Evolutionary conservation across 1,140 invertebrate species (phyloP), one percentile per base, ranked within the genome.

Genomic region (Saccostrea echinata): DNA sequence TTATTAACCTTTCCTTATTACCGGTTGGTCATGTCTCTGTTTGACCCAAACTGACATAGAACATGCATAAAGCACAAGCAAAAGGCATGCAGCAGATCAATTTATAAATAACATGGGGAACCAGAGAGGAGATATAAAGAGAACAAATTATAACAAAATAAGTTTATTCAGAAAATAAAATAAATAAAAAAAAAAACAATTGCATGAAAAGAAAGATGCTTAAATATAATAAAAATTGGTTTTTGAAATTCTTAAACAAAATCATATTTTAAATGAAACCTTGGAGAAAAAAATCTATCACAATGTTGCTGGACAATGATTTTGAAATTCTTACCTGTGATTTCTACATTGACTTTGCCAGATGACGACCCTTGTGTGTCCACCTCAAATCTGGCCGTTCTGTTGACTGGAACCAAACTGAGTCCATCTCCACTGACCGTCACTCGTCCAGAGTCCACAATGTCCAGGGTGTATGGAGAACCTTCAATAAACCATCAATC

Each of bases 371-470:
- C 96, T 35, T 93, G 92, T 13, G 95, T 94, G 35, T 92, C 89
- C 52, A 97, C 94, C 30, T 95, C 96, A 92, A 97, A 96, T 21
- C 95, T 95, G 0, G 96, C 96, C 6, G 96, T 95, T 88, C 95
- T 95, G 90, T 97, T 96, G 61, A 97, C 95, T 18, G 96, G 96
- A 24, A 97, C 95, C 27, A 96, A 95, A 85, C 96, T 96, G 3
- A 97, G 94, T 0, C 97, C 97, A 89, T 96, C 96, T n/a, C 97
- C 97, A 90, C 95, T 95, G 18, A 96, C 96, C 21, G 93, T 94
- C 9, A 96, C 95, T 21, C 93, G 91, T 55, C 91, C 93, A 3
- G 95, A 93, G 89, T 96, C 96, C 43, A 95, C 93, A 64, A 96
- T 95, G 91, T 95, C 95, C 92, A 96, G 86, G 88, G 94, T 95